Conservation (phyloP, 2,113 vertebrate genomes). For the Brachionichthys hirsutus region DNA sequence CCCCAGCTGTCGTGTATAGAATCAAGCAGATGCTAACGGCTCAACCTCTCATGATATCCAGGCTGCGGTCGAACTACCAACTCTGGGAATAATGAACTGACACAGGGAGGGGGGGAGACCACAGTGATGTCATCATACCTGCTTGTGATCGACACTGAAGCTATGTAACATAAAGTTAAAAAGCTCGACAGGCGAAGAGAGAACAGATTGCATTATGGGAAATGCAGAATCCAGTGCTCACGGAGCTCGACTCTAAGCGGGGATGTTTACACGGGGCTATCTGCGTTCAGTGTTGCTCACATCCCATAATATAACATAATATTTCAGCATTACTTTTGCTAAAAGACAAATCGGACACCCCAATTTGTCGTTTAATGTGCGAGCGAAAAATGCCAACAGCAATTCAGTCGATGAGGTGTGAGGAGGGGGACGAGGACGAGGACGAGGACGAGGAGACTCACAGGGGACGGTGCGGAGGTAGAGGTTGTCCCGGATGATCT, state of each 20-base stretch:
- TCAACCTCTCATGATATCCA: too few relatives aligned
- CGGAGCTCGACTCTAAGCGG: neutral
- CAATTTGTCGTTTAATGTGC: neutral
- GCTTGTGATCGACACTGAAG: neutral
- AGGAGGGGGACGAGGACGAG: neutral
- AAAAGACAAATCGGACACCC: too few relatives aligned
- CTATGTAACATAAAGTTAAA: neutral
- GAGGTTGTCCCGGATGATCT: constrained; percentile 99
- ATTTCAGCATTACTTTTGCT: too few relatives aligned
- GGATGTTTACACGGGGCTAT: too few relatives aligned
- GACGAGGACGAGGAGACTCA: constrained; percentile 77
- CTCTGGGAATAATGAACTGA: too few relatives aligned
- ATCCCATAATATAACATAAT: neutral
- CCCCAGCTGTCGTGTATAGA: too few relatives aligned
- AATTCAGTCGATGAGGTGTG: neutral
- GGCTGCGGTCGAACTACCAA: too few relatives aligned
- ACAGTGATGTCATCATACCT: neutral
- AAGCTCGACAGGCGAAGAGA: neutral
- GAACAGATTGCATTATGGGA: neutral
- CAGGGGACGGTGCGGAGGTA: constrained; percentile 98
- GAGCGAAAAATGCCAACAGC: neutral
- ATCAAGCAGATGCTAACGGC: too few relatives aligned
- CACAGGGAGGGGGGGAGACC: too few relatives aligned
- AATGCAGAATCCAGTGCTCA: neutral
- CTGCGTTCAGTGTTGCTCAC: neutral